Conservation (phyloP, 2,113 vertebrate genomes). For the Epinephelus moara region DNA sequence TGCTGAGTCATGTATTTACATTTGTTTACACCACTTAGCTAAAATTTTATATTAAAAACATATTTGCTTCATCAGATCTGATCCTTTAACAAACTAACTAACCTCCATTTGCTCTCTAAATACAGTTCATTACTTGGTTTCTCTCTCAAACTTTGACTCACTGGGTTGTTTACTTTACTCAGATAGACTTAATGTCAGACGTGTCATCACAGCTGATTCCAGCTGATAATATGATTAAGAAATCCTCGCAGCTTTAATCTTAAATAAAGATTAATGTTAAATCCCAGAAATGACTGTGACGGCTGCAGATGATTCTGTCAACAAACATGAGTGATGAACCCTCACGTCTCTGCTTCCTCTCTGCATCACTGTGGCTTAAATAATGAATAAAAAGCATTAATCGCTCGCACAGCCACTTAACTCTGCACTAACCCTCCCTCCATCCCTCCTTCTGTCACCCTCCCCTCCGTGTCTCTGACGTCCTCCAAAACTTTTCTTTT, state of each 20-base stretch:
- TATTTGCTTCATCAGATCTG: no score
- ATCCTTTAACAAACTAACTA: no score
- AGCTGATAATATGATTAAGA: background rate
- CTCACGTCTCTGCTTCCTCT: background rate
- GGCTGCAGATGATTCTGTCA: slow-evolving; percentile 38
- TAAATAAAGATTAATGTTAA: slow-evolving; percentile 30
- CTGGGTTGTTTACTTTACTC: background rate
- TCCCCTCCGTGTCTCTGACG: background rate
- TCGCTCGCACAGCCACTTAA: background rate
- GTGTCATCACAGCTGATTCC: background rate
- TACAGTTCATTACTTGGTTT: background rate
- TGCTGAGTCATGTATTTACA: no score
- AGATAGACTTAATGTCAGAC: background rate
- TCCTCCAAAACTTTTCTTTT: background rate
- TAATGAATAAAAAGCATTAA: slow-evolving; percentile 21
- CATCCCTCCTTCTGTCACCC: background rate
- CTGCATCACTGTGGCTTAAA: background rate
- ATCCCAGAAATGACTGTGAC: slow-evolving; percentile 17
- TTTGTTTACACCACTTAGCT: no score
- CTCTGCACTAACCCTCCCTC: background rate
- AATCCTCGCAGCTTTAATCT: slow-evolving; percentile 7
- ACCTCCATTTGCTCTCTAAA: background rate
- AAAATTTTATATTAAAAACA: no score
- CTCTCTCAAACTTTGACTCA: background rate
- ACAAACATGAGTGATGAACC: slow-evolving; percentile 3